Evolutionary conservation across 2,113 vertebrate genomes (phyloP), one percentile per base, ranked within the genome.

Genomic region (Mola mola): DNA sequence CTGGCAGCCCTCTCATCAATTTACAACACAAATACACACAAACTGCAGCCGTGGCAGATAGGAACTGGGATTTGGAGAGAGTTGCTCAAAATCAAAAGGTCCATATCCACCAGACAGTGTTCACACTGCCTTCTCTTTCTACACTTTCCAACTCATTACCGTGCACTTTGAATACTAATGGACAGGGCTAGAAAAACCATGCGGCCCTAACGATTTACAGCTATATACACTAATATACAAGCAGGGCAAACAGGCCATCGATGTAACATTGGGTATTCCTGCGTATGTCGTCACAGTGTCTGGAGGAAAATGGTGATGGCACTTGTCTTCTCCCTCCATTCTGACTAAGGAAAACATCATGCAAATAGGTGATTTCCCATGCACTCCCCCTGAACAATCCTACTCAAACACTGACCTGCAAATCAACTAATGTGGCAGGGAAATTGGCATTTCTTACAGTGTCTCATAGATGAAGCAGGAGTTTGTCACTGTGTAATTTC

Each of bases 401-500:
- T 25, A 46, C 68, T 84, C 69, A 81, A 84, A 82, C 13, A 55
- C 56, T 57, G 70, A 72, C 62, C 81, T 22, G 66, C 79, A 88
- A 90, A 87, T 86, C 61, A 85, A 76, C 81, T 84, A 84, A 87
- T 83, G 72, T 63, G 10, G 71, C 15, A 22, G 71, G 64, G 61
- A 82, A 75, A 76, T 81, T 62, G 73, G 50, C 76, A 67, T 86
- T 78, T 81, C 60, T 72, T 72, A 78, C 69, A 41, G 62, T 3
- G 47, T 42, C 71, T 70, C 72, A 47, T 79, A 74, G 87, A 89
- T 87, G 44, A 85, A 75, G 79, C 49, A 51, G 38, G 69, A 86
- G 81, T 89, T 87, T 79, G 83, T 65, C 52, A 75, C 77, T 69
- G 69, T 84, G 79, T 83, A 88, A 88, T 90, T 88, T 81, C 62